Percentiles rank a stretch among this genome's conserved stretches.
Evolutionary conservation across 2,888 invertebrate genomes (phyloP).

Genomic region (Hedya salicella): DNA sequence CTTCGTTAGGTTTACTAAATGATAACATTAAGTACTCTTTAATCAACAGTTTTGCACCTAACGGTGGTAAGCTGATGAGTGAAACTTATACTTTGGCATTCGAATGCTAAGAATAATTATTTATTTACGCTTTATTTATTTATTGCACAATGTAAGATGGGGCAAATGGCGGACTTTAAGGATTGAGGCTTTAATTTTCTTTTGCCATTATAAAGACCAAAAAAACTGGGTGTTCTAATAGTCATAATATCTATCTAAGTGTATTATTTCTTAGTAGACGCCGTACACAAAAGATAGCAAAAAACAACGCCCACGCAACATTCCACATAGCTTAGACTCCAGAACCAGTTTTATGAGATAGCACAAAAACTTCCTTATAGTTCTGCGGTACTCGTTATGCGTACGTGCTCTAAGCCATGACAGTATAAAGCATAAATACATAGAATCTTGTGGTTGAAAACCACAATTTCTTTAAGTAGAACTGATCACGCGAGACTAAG

Average conservation of each 20-base stretch:
- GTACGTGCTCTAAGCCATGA: slow-evolving; percentile 20
- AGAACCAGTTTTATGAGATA: not conserved
- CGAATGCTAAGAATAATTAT: too few species aligned
- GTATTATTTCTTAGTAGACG: not conserved
- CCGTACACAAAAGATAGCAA: not conserved
- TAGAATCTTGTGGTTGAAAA: slow-evolving; percentile 12
- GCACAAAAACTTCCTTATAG: not conserved
- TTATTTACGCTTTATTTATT: too few species aligned
- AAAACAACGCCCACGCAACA: not conserved
- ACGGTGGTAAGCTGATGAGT: too few species aligned
- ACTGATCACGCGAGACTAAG: slow-evolving; percentile 6
- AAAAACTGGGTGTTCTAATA: not conserved
- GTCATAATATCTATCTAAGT: not conserved
- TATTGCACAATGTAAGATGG: too few species aligned
- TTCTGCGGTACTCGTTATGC: not conserved
- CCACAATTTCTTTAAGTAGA: slow-evolving; percentile 5
- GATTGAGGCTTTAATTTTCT: too few species aligned
- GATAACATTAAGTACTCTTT: too few species aligned
- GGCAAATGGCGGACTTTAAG: too few species aligned
- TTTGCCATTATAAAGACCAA: too few species aligned
- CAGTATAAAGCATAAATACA: not conserved
- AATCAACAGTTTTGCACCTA: too few species aligned
- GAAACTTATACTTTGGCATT: too few species aligned
- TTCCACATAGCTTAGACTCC: not conserved
- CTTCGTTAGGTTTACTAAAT: too few species aligned